phyloP scores from a whole-genome alignment of 2,888 invertebrate genomes.

The Eupithecia tripunctaria region DNA sequence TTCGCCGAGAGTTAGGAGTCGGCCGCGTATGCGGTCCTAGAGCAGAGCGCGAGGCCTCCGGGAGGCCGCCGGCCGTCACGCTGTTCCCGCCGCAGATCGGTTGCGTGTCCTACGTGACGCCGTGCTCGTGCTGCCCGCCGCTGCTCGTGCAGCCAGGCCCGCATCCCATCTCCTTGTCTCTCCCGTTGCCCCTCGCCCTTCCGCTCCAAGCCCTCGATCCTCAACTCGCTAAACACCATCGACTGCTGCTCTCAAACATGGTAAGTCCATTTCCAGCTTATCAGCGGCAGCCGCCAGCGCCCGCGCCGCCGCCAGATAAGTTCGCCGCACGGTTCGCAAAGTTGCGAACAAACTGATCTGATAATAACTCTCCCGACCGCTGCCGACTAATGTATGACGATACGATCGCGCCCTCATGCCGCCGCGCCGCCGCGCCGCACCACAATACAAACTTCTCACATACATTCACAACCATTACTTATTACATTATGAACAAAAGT shows the following conservation, averaged over 20 bases:
- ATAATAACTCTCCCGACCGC: slow-evolving; percentile 67
- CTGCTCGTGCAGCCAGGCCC: slow-evolving; percentile 78
- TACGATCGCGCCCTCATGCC: slow-evolving; percentile 59
- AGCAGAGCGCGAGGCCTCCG: slow-evolving; percentile 80
- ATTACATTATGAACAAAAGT: slow-evolving; percentile 59
- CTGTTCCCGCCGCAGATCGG: slow-evolving; percentile 84
- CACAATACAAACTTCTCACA: slow-evolving; percentile 55
- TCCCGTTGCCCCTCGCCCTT: slow-evolving; percentile 77
- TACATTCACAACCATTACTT: slow-evolving; percentile 67
- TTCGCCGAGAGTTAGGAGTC: slow-evolving; percentile 74
- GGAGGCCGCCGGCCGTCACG: slow-evolving; percentile 85
- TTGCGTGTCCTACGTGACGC: slow-evolving; percentile 83
- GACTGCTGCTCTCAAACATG: slow-evolving; percentile 84
- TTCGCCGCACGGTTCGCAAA: slow-evolving; percentile 62
- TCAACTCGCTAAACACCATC: slow-evolving; percentile 81
- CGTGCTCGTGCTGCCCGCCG: slow-evolving; percentile 81
- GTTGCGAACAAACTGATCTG: slow-evolving; percentile 68
- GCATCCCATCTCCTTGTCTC: slow-evolving; percentile 77
- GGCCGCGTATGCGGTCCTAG: slow-evolving; percentile 83
- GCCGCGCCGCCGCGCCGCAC: slow-evolving; percentile 51
- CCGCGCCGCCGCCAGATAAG: slow-evolving; percentile 57
- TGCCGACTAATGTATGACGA: slow-evolving; percentile 61
- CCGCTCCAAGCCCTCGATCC: slow-evolving; percentile 81
- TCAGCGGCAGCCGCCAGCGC: slow-evolving; percentile 45
- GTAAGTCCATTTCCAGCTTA: slow-evolving; percentile 71